Base-by-base conservation (phyloP, 1,140 invertebrate species). In the Hesperophylax magnus region DNA sequence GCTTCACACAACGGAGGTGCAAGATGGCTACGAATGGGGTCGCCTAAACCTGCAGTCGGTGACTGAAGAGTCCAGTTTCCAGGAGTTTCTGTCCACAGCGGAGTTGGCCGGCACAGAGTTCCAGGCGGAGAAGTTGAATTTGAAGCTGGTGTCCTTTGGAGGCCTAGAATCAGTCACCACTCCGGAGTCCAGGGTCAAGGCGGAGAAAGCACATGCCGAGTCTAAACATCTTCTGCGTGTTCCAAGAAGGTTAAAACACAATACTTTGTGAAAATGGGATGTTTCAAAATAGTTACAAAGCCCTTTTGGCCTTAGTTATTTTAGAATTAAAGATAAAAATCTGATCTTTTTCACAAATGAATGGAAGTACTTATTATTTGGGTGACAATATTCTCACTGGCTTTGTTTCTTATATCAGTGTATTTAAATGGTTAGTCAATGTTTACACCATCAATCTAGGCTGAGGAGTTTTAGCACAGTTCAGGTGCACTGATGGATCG, bases 1-100 rank as follows among this genome's bases (percentile, higher is more conserved):
- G 96, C 87, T 97, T 2, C 97, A 98, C 85, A 97, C 96, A 11
- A 93, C 95, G 39, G 96, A 98, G 85, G 88, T 98, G 0, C 92
- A 95, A 86, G 97, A 98, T 91, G 97, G 96, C 5, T 96, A 95
- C 85, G 96, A 98, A 72, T 98, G 96, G 96, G 95, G 94, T 61
- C 91, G 95, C 54, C 88, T 98, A 0, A 98, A 98, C 89, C 89
- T 98, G 3, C 94, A 97, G 86, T 99, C 98, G 0, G 95, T 99
- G 0, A 99, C 98, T 0, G 98, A 99, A 86, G 96, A 99, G 87
- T 97, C 94, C 72, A 97, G 96, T 20, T 94, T 99, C 79, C 96
- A 99, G 90, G 98, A 99, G 85, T 99, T 99, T 88, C 89, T 99
- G 0, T 94, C 95, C 0, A 99, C 96, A 1, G 98, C 98, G 8